Base-by-base conservation (phyloP, 2,888 invertebrate species). In the Alsophila aescularia region DNA sequence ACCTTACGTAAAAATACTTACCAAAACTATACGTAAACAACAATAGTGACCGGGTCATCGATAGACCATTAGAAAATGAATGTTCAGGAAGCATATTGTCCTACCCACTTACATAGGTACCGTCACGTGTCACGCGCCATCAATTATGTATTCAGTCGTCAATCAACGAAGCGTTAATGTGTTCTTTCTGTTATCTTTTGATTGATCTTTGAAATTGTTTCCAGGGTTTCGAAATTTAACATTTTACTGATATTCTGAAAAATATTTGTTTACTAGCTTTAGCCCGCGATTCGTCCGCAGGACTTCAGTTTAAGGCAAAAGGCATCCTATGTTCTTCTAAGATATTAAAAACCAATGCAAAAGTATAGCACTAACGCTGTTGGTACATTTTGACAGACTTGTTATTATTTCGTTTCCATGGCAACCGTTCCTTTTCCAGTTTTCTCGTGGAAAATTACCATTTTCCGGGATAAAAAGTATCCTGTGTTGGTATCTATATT, bases 81-180 rank as follows among this genome's bases (percentile, higher is more conserved):
- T 36, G 16, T 41, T 50, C 39, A 7, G 47, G 42, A 40, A 50
- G 3, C 21, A 13, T 32, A 42, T 16, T 42, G 16, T 31, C 12
- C 42, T 29, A 21, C 9, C 32, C 21, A 34, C 16, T 6, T 7
- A 14, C 24, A 45, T 12, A 18, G 0, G 13, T 13, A 12, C 2
- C 18, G 27, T 39, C 45, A 27, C 9, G 15, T 24, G 45, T 42
- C 54, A 49, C 42, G n/a, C 42, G 24, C 41, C 24, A 50, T 29
- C 13, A 36, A 47, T 24, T 37, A 55, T 48, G 16, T 42, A 29
- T 37, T 27, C 10, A 39, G 47, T 34, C 52, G 58, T 60, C 52
- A 53, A 61, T 61, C 57, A 52, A 48, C 53, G 34, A 41, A 43
- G 49, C 47, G 24, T 24, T 57, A 52, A 45, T 53, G 27, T 35